Evolutionary conservation across 2,113 vertebrate genomes (phyloP), one percentile per base, ranked within the genome.

Genomic region (Muntiacus reevesi): DNA sequence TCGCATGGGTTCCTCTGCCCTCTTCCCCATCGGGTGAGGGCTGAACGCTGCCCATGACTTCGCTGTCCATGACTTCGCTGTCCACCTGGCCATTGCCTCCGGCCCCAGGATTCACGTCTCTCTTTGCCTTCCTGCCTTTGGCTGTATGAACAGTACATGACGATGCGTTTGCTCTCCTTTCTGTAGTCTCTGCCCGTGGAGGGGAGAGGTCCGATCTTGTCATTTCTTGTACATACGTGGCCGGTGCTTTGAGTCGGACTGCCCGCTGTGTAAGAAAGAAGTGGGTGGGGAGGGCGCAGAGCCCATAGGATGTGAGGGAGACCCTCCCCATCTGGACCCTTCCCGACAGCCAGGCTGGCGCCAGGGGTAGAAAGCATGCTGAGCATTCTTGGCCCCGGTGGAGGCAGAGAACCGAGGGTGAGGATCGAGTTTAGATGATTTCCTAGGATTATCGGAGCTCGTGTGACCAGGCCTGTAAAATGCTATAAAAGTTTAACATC

Each of bases 291-390:
- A 59, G 25, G 55, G 27, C 2, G 0, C 12, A 2, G 13, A 4
- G 5, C 0, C 0, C 5, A 3, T 40, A 1, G 0, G 71, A 4
- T 14, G 8, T 62, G 76, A 27, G n/a, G 7, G 50, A 71, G 21
- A 30, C 8, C 81, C 25, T 13, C 6, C n/a, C 40, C 28, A 3
- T 10, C 6, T 4, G 6, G 2, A 21, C n/a, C 11, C 30, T n/a
- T 33, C 55, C 79, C 12, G 33, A 4, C 1, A 11, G 92, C 50
- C 52, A 16, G n/a, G n/a, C 45, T 1, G 0, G 79, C 6, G 7
- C 54, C 54, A 15, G 13, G 4, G 27, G 5, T 1, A 0, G 28
- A 10, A 47, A n/a, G 9, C 27, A 1, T 8, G 30, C 9, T 79
- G 40, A 6, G 59, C 64, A 30, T 36, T 40, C n/a, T 57, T 7